phyloP scores from a whole-genome alignment of 2,888 invertebrate genomes.

The Melinaea marsaeus region DNA sequence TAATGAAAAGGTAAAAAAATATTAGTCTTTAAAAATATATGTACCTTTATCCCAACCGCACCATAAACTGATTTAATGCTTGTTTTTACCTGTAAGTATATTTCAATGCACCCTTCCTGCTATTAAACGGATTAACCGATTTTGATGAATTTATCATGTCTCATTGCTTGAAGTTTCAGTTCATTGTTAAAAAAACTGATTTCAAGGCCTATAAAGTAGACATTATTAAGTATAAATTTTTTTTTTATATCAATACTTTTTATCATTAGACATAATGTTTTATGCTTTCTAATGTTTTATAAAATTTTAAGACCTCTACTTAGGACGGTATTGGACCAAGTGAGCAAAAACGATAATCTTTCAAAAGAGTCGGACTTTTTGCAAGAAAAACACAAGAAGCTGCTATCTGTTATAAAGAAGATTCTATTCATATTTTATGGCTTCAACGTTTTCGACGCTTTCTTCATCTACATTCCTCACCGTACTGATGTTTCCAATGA shows the following conservation, averaged over 20 bases:
- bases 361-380: slow-evolving; percentile 36
- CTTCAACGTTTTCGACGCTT: slow-evolving; percentile 41
- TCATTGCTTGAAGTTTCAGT: too few relatives aligned
- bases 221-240: too few relatives aligned
- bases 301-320: slow-evolving; percentile 40
- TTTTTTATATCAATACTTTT: too few relatives aligned
- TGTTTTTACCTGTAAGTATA: too few relatives aligned
- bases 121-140: too few relatives aligned
- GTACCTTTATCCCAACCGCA: too few relatives aligned
- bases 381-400: slow-evolving; percentile 39
- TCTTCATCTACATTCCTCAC: slow-evolving; percentile 50
- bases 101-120: too few relatives aligned
- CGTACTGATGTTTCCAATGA: slow-evolving; percentile 44
- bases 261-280: too few relatives aligned
- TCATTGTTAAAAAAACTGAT: too few relatives aligned
- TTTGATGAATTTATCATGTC: too few relatives aligned
- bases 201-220: too few relatives aligned
- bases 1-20: slow-evolving; percentile 46
- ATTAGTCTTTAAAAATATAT: neutral
- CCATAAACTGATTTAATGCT: too few relatives aligned
- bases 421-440: slow-evolving; percentile 51
- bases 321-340: slow-evolving; percentile 38
- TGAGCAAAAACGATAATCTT: slow-evolving; percentile 42
- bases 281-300: neutral
- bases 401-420: slow-evolving; percentile 46